phyloP scores from a whole-genome alignment of 2,888 invertebrate species.

The Andrena chrysosceles region DNA sequence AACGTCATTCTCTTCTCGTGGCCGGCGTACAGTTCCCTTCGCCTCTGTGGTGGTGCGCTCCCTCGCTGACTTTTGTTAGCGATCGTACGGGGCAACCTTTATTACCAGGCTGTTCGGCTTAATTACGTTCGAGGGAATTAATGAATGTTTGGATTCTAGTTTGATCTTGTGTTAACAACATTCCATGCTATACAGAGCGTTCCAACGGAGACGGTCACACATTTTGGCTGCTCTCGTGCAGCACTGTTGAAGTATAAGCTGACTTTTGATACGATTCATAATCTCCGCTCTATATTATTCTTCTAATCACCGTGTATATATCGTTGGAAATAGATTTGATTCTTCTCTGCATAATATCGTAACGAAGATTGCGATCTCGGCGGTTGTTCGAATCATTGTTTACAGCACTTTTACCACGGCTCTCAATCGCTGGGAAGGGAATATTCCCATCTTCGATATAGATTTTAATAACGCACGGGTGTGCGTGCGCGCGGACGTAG shows the following conservation, averaged over 20 bases:
- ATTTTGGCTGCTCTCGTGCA: too few species aligned
- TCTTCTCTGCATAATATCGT: neutral
- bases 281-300: too few species aligned
- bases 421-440: constrained; percentile 30
- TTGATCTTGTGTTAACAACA: constrained; percentile 34
- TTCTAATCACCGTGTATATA: too few species aligned
- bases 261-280: too few species aligned
- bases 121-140: constrained; percentile 38
- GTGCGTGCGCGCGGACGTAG: neutral
- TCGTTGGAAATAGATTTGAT: too few species aligned
- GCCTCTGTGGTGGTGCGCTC: constrained; percentile 17
- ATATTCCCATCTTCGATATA: constrained; percentile 52
- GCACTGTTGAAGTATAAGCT: too few species aligned
- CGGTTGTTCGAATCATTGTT: constrained; percentile 18
- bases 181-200: neutral
- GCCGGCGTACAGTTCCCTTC: constrained; percentile 19
- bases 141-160: constrained; percentile 36
- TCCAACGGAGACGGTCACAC: neutral
- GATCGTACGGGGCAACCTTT: constrained; percentile 32
- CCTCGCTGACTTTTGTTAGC: constrained; percentile 47
- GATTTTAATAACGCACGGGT: constrained; percentile 30
- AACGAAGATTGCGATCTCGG: constrained; percentile 12
- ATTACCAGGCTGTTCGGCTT: constrained; percentile 24
- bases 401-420: neutral
- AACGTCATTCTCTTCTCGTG: constrained; percentile 56